These are phyloP conservation scores for Ormia ochracea DNA, from an alignment of 2,888 invertebrate species.

Conservation along the genomic window DNA sequence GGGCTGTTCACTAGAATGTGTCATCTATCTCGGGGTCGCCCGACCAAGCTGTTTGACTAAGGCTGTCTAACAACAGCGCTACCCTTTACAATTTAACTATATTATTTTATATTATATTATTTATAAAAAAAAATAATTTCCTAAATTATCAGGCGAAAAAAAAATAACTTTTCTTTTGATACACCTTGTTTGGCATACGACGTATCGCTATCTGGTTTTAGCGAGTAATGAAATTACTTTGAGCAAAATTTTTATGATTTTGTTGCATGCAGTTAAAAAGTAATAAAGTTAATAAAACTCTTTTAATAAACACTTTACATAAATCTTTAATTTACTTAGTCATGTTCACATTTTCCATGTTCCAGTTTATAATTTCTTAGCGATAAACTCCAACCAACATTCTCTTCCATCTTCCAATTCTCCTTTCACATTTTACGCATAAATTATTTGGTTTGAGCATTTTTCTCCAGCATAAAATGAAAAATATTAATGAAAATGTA, in stretches of 20 bases:
- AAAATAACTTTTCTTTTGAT: neutral
- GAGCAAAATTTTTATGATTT: neutral
- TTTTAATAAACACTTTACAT: conserved; percentile 12
- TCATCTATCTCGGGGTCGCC: too few relatives aligned
- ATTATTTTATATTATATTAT: too few relatives aligned
- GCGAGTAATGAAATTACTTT: neutral
- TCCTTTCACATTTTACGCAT: neutral
- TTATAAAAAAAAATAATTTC: too few relatives aligned
- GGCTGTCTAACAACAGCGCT: too few relatives aligned
- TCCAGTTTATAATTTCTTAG: too few relatives aligned
- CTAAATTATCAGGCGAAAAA: too few relatives aligned
- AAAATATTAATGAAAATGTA: neutral
- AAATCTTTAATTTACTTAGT: neutral
- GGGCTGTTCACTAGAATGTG: too few relatives aligned
- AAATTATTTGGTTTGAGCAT: neutral
- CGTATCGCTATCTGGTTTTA: neutral
- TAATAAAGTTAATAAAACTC: conserved; percentile 25
- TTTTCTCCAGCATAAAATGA: neutral
- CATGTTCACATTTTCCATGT: neutral
- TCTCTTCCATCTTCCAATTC: neutral
- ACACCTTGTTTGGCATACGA: too few relatives aligned
- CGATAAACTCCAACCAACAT: too few relatives aligned
- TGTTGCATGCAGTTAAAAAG: neutral
- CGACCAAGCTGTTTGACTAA: too few relatives aligned
- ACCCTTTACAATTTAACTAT: too few relatives aligned